A percentile compares a stretch with the other conserved stretches of the same genome.
phyloP scores from a whole-genome alignment of 2,888 invertebrate genomes.

The Subacronicta megacephala region DNA sequence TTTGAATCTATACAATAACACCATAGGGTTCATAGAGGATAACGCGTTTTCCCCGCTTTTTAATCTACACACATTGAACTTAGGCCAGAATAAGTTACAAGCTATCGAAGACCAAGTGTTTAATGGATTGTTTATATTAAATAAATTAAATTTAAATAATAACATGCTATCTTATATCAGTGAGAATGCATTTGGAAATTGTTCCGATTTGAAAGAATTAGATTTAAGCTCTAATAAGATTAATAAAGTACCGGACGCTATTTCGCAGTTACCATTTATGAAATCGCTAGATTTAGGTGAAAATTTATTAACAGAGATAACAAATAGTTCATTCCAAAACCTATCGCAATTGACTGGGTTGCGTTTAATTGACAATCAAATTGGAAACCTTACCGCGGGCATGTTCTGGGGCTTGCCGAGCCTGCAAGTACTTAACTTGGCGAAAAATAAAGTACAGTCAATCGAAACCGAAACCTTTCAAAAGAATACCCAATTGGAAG shows the following conservation, averaged over 20 bases:
- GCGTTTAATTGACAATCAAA: slow-evolving; percentile 96
- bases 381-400: slow-evolving; percentile 95
- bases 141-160: slow-evolving; percentile 95
- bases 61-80: slow-evolving; percentile 96
- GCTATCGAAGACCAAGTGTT: slow-evolving; percentile 94
- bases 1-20: slow-evolving; percentile 95
- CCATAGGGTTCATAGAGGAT: slow-evolving; percentile 95
- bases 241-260: slow-evolving; percentile 94
- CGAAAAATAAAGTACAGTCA: slow-evolving; percentile 96
- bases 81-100: slow-evolving; percentile 95
- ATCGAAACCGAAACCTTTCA: slow-evolving; percentile 96
- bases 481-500: slow-evolving; percentile 94
- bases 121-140: slow-evolving; percentile 95
- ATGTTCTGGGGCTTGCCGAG: slow-evolving; percentile 96
- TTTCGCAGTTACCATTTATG: slow-evolving; percentile 94
- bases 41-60: slow-evolving; percentile 96
- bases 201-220: slow-evolving; percentile 96
- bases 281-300: slow-evolving; percentile 97
- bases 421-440: slow-evolving; percentile 95
- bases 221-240: slow-evolving; percentile 96
- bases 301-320: slow-evolving; percentile 95
- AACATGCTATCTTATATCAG: slow-evolving; percentile 94
- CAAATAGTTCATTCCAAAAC: slow-evolving; percentile 95
- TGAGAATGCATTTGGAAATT: slow-evolving; percentile 95
- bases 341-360: slow-evolving; percentile 96